Evolutionary conservation across 2,888 invertebrate genomes (phyloP).

Genomic region (Macroteleia sp.): DNA sequence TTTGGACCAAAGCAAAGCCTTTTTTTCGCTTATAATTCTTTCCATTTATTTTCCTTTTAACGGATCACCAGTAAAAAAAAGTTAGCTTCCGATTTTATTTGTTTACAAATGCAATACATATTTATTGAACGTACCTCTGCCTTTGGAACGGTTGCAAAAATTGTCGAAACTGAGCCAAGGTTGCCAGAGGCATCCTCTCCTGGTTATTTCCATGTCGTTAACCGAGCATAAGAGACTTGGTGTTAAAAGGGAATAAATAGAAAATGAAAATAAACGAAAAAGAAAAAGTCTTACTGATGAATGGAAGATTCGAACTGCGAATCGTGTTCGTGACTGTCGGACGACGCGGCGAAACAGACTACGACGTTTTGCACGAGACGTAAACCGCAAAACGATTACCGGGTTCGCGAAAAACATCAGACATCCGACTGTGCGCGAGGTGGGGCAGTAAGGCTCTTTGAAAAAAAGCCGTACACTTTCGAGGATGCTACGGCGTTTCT

Average conservation of each 20-base stretch:
- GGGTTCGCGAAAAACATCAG: slow-evolving; percentile 17
- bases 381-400: slow-evolving; percentile 61
- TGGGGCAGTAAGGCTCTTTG: slow-evolving; percentile 41
- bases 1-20: neutral
- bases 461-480: slow-evolving; percentile 71
- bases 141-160: slow-evolving; percentile 67
- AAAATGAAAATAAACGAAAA: neutral
- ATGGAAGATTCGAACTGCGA: neutral
- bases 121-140: too few relatives aligned
- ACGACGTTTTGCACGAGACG: slow-evolving; percentile 28
- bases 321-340: slow-evolving; percentile 9
- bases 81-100: too few relatives aligned
- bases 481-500: slow-evolving; percentile 68
- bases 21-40: too few relatives aligned
- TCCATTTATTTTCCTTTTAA: too few relatives aligned
- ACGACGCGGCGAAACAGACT: slow-evolving; percentile 16
- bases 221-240: neutral
- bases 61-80: too few relatives aligned
- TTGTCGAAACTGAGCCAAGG: slow-evolving; percentile 77
- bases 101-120: too few relatives aligned
- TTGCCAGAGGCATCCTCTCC: slow-evolving; percentile 78
- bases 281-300: neutral
- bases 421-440: slow-evolving; percentile 14
- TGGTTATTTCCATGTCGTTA: slow-evolving; percentile 73
- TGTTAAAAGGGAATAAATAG: too few relatives aligned